Base-by-base conservation (phyloP, 2,888 invertebrate genomes). In the Julus scanicus region DNA sequence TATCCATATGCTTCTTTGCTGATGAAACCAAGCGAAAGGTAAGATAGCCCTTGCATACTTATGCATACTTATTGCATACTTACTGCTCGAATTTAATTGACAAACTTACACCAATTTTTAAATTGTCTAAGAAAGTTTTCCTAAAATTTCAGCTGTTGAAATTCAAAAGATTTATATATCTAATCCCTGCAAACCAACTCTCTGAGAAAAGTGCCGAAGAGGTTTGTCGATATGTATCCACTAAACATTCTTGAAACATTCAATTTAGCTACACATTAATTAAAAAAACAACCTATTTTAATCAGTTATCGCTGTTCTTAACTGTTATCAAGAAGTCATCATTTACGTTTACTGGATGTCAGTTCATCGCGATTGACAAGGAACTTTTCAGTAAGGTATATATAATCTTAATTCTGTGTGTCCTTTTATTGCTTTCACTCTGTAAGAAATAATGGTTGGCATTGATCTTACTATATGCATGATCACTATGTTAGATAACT, bases 381-480 rank as follows among this genome's bases (percentile, higher is more conserved):
- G 80, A 80, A 80, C 80, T 80, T 37, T 37, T 80, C 29, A 80
- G 37, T 29, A 80, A 80, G 80, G 80, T 80, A 80, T 8, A 44
- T 8, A 44, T 8, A 44, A 8, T 44, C 6, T 5, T 44, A 8
- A 44, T 29, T 29, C 29, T 29, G 1, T 29, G 29, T 29, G 29
- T 29, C 29, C 29, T 29, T 29, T 29, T 29, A 29, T 29, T 29
- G 29, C 29, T 29, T 29, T 29, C 29, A 29, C 1, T 29, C 29
- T 29, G 29, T 29, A 1, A 29, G 29, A 1, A 29, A 29, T 1
- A 29, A 29, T 29, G 29, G 29, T 29, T 29, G 29, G 29, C 29
- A 29, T 29, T 29, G 29, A 29, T 29, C 0, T 29, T 29, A 29
- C 1, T 29, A 29, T 29, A 29, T n/a, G n/a, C n/a, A n/a, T 29